A percentile compares a stretch with the other conserved stretches of the same genome.
These are phyloP conservation scores for Formica selysi DNA, from an alignment of 1,140 invertebrate species.

Conservation along the genomic window DNA sequence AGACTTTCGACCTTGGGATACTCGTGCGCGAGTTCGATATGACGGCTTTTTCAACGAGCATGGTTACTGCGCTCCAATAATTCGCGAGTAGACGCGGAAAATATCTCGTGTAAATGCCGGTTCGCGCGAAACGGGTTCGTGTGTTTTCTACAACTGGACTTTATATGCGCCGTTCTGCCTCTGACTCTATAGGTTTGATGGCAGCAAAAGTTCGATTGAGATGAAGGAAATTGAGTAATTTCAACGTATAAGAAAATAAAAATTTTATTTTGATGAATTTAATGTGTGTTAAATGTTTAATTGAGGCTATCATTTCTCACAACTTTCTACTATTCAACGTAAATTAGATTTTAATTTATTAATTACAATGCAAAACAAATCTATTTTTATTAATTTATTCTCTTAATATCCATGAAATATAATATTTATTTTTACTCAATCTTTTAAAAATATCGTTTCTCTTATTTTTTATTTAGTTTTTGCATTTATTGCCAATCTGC, in stretches of 20 bases:
- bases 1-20: constrained; percentile 51
- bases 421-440: not conserved
- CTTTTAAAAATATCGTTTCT: not conserved
- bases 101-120: constrained; percentile 19
- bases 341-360: not conserved
- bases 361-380: not conserved
- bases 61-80: constrained; percentile 61
- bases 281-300: not conserved
- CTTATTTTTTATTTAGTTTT: not conserved
- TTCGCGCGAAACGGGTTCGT: constrained; percentile 37
- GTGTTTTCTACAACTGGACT: constrained; percentile 22
- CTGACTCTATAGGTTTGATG: not conserved
- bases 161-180: not conserved
- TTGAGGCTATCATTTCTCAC: not conserved
- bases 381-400: not conserved
- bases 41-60: constrained; percentile 60
- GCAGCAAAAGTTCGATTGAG: not conserved
- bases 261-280: constrained; percentile 10
- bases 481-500: not conserved
- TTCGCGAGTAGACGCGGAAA: constrained; percentile 51
- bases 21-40: constrained; percentile 37
- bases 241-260: not conserved
- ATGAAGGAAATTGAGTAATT: constrained; percentile 23
- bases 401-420: not conserved
- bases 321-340: not conserved